phyloP scores from a whole-genome alignment of 2,113 vertebrate species.

The pig (Sus scrofa) region DNA sequence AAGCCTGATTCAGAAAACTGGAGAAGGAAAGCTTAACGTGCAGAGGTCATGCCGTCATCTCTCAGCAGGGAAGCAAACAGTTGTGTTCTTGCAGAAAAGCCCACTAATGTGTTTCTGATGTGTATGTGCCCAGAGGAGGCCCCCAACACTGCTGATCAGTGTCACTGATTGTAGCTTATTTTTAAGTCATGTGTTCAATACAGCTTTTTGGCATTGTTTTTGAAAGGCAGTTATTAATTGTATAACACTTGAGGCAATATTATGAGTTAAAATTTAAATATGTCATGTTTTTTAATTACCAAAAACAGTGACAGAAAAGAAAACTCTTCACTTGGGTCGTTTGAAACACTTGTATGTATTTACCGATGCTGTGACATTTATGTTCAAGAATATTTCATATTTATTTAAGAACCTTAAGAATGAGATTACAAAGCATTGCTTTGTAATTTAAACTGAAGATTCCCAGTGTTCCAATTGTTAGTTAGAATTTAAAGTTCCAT shows the following conservation, averaged over 20 bases:
- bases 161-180: neutral
- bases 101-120: neutral
- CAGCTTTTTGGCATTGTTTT: neutral
- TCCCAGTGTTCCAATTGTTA: neutral
- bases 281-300: constrained; percentile 64
- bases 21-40: constrained; percentile 46
- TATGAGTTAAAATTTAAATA: constrained; percentile 62
- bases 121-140: accelerated
- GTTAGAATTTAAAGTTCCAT: neutral
- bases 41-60: constrained; percentile 45
- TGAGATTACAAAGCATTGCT: constrained; percentile 8
- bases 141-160: neutral
- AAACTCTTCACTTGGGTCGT: neutral
- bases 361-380: neutral
- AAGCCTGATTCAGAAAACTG: constrained; percentile 63
- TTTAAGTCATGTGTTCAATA: constrained; percentile 5
- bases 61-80: neutral
- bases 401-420: constrained; percentile 23
- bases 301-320: constrained; percentile 34
- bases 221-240: constrained; percentile 50
- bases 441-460: constrained; percentile 31
- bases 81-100: neutral
- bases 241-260: constrained; percentile 55
- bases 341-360: neutral
- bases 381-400: neutral